Base-by-base conservation (phyloP, 2,797 vertebrate species). In the Urosaurus nigricauda region DNA sequence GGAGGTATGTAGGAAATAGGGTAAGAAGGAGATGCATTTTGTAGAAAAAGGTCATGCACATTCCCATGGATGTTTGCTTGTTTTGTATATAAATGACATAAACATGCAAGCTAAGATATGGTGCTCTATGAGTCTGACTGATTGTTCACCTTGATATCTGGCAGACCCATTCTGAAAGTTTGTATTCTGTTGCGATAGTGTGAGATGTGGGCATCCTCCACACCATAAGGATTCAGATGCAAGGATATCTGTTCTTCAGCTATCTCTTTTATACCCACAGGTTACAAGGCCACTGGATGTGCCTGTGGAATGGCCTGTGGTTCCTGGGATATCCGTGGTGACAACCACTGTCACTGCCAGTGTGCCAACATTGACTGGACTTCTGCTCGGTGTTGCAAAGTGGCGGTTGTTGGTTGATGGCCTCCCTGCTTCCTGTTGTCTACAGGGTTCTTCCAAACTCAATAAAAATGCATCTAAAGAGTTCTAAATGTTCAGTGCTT, bases 271-370 rank as follows among this genome's bases (percentile, higher is more conserved):
- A 11, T 1, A 2, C 37, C 60, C 4, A 2, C 88, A 95, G 94
- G 90, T n/a, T 88, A 84, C 40, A 2, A 14, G 0, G 87, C 94
- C 82, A 92, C 90, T 0, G 0, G n/a, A 51, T 95, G 95, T 60
- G 13, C 92, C 0, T 94, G 95, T 37, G 95, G 94, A 35, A 90
- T 65, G 0, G 92, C 3, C 29, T 94, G 94, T 16, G 95, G 95
- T 32, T 95, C 93, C 0, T 95, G 95, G 95, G 93, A 94, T 8
- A 91, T 95, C n/a, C 88, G 90, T 1, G 37, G 26, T 0, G 79
- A 87, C 12, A 51, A 21, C 51, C 58, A 74, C 0, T 94, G 95
- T 35, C 95, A 95, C 86, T 96, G 95, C 88, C 94, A 94, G 63
- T 93, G 94, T 13, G 1, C 17, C 0, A 6, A 5, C 24, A 94